Conservation (phyloP, 2,113 vertebrate genomes). For the Laterallus jamaicensis region DNA sequence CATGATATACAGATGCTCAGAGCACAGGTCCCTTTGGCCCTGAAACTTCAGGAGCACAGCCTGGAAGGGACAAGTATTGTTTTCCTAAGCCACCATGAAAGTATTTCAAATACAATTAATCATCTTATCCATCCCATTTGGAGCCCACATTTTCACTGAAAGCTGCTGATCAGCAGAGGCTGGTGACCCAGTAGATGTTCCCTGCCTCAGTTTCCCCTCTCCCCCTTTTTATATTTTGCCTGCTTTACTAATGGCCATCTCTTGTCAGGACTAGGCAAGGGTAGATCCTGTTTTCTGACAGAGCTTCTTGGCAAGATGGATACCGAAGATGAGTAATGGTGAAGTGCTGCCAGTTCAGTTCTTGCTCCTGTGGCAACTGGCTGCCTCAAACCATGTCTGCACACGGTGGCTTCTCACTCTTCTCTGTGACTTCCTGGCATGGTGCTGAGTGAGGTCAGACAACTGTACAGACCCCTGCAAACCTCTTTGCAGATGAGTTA, state of each 20-base stretch:
- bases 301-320: background rate
- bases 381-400: background rate
- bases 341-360: background rate
- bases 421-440: fast-evolving
- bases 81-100: background rate
- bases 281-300: background rate
- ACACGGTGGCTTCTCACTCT: background rate
- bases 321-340: background rate
- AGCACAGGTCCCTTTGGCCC: background rate
- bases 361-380: background rate
- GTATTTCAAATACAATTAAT: background rate
- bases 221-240: background rate
- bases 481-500: background rate
- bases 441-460: background rate
- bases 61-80: background rate
- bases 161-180: background rate
- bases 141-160: background rate
- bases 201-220: background rate
- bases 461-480: background rate
- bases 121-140: background rate
- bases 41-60: background rate
- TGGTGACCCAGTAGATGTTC: background rate
- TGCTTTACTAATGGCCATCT: background rate
- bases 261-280: background rate
- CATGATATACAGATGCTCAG: background rate